phyloP scores from a whole-genome alignment of 2,113 vertebrate genomes.

The Bufo bufo region DNA sequence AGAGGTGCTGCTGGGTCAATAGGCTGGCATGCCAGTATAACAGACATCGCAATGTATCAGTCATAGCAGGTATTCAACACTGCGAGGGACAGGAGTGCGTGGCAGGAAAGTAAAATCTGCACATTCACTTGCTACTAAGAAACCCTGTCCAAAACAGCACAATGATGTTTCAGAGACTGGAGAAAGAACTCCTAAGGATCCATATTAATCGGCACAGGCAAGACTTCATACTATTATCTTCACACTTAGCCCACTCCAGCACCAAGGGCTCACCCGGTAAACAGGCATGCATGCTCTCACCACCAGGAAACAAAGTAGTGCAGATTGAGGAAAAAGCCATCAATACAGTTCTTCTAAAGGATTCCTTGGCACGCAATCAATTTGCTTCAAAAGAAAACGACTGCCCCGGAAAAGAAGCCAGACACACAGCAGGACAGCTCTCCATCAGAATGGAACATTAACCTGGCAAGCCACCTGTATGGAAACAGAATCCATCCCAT shows the following conservation, averaged over 20 bases:
- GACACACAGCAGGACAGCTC: not conserved
- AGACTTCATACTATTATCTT: not conserved
- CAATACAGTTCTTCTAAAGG: not conserved
- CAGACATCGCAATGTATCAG: not conserved
- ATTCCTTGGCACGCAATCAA: not conserved
- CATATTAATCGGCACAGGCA: not conserved
- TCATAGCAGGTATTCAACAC: not conserved
- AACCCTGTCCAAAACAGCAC: not conserved
- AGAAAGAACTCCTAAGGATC: not conserved
- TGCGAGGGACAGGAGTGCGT: not conserved
- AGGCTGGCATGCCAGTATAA: not conserved
- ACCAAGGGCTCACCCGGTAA: no score
- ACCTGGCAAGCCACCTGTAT: not conserved
- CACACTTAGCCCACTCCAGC: not conserved
- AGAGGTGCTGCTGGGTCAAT: not conserved
- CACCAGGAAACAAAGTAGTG: not conserved
- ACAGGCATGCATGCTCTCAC: not conserved
- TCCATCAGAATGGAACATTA: not conserved
- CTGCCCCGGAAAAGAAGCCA: not conserved
- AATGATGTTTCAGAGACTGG: not conserved
- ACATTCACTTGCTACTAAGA: slow-evolving; percentile 1
- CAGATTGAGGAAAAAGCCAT: not conserved
- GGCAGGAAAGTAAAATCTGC: not conserved
- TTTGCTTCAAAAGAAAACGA: not conserved
- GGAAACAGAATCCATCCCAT: not conserved